These are phyloP conservation scores for Macropis europaea DNA, from an alignment of 2,888 invertebrate species.

Conservation along the genomic window DNA sequence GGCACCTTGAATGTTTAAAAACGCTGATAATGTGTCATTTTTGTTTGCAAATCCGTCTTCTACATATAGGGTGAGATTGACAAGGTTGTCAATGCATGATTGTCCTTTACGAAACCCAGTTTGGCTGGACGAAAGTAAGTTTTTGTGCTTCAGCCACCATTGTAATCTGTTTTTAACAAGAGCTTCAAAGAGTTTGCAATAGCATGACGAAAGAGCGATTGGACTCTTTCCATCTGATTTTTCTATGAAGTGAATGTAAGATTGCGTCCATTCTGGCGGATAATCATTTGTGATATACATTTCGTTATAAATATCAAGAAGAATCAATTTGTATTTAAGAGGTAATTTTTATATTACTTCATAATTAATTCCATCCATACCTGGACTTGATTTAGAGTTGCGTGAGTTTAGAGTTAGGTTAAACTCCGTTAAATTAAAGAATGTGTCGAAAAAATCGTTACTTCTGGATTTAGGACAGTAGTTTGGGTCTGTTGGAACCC, in stretches of 20 bases:
- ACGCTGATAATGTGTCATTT: slow-evolving; percentile 24
- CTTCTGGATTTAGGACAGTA: not conserved
- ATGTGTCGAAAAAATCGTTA: not conserved
- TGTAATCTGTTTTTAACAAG: slow-evolving; percentile 46
- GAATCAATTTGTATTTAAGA: not conserved
- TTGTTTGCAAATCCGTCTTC: slow-evolving; percentile 12
- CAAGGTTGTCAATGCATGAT: slow-evolving; percentile 44
- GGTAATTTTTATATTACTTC: not conserved
- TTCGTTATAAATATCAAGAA: not conserved
- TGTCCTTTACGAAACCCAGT: slow-evolving; percentile 42
- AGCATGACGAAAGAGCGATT: slow-evolving; percentile 46
- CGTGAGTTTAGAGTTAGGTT: not conserved
- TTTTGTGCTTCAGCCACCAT: slow-evolving; percentile 39
- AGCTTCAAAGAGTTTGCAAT: slow-evolving; percentile 51
- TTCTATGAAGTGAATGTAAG: slow-evolving; percentile 33
- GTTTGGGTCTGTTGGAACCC: not conserved
- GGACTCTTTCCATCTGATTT: slow-evolving; percentile 36
- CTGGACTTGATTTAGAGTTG: not conserved
- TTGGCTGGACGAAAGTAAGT: slow-evolving; percentile 35
- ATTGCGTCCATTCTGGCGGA: not conserved
- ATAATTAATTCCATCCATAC: not conserved
- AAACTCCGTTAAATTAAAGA: slow-evolving; percentile 1
- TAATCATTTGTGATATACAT: not conserved
- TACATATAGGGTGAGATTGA: slow-evolving; percentile 25
- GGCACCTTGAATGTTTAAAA: slow-evolving; percentile 48